phyloP scores from a whole-genome alignment of 2,888 invertebrate species.

The Thymelicus lineola region DNA sequence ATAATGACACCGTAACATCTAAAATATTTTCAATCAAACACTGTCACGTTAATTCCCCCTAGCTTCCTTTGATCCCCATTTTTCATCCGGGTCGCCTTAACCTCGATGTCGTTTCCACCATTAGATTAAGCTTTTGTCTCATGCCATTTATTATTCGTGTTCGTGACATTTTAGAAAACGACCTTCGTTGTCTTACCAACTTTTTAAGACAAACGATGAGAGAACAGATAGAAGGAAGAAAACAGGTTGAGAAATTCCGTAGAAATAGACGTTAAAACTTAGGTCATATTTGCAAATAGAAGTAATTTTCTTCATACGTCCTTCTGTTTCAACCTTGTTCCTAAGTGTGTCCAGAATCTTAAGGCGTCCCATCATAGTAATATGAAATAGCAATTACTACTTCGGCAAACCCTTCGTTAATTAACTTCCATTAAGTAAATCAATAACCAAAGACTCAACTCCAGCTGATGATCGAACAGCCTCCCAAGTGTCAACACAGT shows the following conservation, averaged over 20 bases:
- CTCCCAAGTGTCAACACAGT: too few relatives aligned
- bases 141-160: slow-evolving; percentile 3
- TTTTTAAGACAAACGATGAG: slow-evolving; percentile 7
- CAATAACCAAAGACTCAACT: too few relatives aligned
- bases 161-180: slow-evolving; percentile 8
- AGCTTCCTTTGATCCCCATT: background rate
- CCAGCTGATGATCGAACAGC: too few relatives aligned
- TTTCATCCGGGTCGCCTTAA: background rate
- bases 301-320: background rate
- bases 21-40: background rate
- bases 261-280: background rate
- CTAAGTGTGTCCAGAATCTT: too few relatives aligned
- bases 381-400: too few relatives aligned
- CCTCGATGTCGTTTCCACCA: background rate
- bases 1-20: too few relatives aligned
- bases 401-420: too few relatives aligned
- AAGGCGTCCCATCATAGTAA: too few relatives aligned
- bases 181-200: slow-evolving; percentile 7
- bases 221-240: background rate
- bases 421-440: too few relatives aligned
- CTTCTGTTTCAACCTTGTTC: background rate
- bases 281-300: background rate
- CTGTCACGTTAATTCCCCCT: background rate
- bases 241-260: background rate
- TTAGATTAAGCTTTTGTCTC: background rate